Base-by-base conservation (phyloP, 2,113 vertebrate genomes). In the Melanostigma gelatinosum region DNA sequence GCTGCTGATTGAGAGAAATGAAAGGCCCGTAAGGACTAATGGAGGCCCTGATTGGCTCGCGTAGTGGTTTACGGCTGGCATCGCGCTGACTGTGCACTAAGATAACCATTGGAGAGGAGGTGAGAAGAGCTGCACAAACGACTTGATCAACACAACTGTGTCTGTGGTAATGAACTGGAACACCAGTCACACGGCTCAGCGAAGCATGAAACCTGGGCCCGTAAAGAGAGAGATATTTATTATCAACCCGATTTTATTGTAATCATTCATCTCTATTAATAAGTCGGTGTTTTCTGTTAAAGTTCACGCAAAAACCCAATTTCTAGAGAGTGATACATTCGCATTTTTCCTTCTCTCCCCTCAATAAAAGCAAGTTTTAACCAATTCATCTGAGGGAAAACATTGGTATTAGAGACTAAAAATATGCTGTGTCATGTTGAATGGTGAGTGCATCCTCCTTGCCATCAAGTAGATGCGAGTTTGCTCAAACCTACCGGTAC, bases 71-170 rank as follows among this genome's bases (percentile, higher is more conserved):
- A 93, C 84, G 89, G 91, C 90, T 24, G 85, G 84, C 77, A 22
- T 85, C 79, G 89, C 89, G 72, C 88, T 88, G 85, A 83, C 82
- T 76, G 72, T 2, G 55, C 78, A 80, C 88, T 79, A 87, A 83
- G 94, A 92, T 90, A 93, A 89, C 93, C 91, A 93, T 94, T 95
- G 91, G 90, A 91, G 90, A 82, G 80, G 84, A 88, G 89, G 94
- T 94, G 94, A 91, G 93, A 94, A 93, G 82, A 93, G 85, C 87
- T 79, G 87, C 84, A 90, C 89, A n/a, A n/a, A 92, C 77, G 40
- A 89, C 88, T 85, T 86, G 87, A 91, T 93, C 94, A 92, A 92
- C 94, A 91, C 92, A 94, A 94, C 92, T 80, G 81, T 80, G 90
- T 87, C 86, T 85, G 83, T 81, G 86, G 89, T 93, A 93, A 94